phyloP scores from a whole-genome alignment of 2,797 vertebrate species.

The Spinus olivaceus region DNA sequence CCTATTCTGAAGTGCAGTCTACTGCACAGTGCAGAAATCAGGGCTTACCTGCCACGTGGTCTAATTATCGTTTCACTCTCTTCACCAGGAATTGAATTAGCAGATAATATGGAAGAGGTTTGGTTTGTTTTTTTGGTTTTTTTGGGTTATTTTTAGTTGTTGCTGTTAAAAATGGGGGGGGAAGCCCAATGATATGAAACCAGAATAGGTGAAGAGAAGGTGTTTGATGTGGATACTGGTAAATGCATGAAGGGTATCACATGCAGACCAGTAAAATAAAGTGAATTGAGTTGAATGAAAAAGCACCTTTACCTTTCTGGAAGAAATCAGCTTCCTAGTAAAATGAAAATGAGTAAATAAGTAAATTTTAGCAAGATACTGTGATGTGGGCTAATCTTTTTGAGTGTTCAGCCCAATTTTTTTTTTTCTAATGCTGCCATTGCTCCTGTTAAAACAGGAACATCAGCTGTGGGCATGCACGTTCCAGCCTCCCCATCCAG shows the following conservation, averaged over 20 bases:
- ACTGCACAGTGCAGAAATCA: not conserved
- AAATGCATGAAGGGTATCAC: not conserved
- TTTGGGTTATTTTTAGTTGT: not conserved
- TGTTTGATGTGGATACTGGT: not conserved
- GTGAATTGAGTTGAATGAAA: slow-evolving; percentile 36
- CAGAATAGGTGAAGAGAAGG: not conserved
- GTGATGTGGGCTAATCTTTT: not conserved
- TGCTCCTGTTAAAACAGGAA: not conserved
- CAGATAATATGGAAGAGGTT: not conserved
- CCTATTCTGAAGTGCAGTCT: not conserved
- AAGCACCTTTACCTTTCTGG: slow-evolving; percentile 47
- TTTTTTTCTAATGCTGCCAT: not conserved
- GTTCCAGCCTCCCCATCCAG: not conserved
- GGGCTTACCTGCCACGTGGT: not conserved
- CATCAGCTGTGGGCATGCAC: not conserved
- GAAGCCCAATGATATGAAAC: not conserved
- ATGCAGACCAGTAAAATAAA: slow-evolving; percentile 38
- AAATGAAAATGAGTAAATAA: slow-evolving; percentile 31
- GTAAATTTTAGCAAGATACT: not conserved
- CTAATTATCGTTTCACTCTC: not conserved
- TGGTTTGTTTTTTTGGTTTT: not conserved
- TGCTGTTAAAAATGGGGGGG: not conserved
- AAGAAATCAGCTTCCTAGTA: slow-evolving; percentile 54
- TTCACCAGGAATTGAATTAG: not conserved
- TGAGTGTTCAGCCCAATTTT: not conserved